Conservation (phyloP, 2,797 vertebrate genomes). For the Coregonus sp. region DNA sequence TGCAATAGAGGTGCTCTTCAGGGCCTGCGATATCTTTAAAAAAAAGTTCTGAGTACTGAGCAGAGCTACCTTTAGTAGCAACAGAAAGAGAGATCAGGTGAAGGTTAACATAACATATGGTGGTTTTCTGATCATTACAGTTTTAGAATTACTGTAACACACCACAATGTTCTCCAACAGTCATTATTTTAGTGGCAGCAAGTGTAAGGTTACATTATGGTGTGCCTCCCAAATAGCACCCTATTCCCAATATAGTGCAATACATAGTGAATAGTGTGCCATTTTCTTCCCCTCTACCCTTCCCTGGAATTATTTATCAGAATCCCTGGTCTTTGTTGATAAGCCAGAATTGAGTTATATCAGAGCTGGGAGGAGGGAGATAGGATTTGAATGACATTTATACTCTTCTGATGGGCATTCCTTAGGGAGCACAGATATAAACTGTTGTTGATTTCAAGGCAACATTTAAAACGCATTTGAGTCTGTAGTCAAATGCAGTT, state of each 20-base stretch:
- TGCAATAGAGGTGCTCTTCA: too few species aligned
- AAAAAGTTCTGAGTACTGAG: too few species aligned
- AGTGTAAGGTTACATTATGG: neutral
- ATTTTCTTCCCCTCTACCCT: neutral
- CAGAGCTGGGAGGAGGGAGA: constrained; percentile 26
- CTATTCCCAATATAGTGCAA: too few species aligned
- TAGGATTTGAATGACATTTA: constrained; percentile 26
- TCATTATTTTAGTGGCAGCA: neutral
- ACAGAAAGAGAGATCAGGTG: too few species aligned
- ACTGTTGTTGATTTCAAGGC: constrained; percentile 49
- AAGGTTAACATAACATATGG: too few species aligned
- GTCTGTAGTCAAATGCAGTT: constrained; percentile 49
- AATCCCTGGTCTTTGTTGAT: constrained; percentile 28
- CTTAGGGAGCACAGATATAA: constrained; percentile 33
- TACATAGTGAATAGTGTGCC: neutral
- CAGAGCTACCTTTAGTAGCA: too few species aligned
- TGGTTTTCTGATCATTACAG: too few species aligned
- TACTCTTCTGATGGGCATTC: constrained; percentile 41
- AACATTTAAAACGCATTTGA: constrained; percentile 60
- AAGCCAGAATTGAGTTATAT: constrained; percentile 31
- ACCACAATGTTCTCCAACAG: too few species aligned
- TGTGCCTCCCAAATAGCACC: too few species aligned
- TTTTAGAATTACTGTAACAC: too few species aligned
- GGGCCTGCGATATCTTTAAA: too few species aligned
- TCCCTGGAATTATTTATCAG: constrained; percentile 14